phyloP scores from a whole-genome alignment of 2,797 vertebrate genomes.

The Iguana delicatissima region DNA sequence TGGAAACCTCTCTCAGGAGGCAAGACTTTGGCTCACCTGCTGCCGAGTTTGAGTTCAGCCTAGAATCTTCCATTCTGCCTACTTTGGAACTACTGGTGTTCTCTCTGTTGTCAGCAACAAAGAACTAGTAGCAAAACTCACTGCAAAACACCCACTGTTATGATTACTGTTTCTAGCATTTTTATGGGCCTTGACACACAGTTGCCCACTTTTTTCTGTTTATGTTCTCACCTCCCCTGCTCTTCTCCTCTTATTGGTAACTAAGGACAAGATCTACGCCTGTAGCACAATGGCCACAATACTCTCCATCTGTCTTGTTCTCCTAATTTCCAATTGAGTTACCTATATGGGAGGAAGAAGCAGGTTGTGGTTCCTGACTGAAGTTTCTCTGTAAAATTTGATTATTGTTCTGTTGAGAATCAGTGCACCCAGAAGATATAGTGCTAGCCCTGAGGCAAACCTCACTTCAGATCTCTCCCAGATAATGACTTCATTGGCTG shows the following conservation, averaged over 20 bases:
- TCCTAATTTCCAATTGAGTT: neutral
- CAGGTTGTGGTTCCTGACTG: neutral
- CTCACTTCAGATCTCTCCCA: neutral
- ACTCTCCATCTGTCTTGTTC: neutral
- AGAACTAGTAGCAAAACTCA: neutral
- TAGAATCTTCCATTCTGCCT: neutral
- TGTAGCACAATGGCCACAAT: neutral
- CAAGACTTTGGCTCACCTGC: neutral
- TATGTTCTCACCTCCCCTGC: neutral
- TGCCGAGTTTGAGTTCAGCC: neutral
- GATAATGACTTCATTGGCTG: neutral
- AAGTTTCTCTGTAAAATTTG: neutral
- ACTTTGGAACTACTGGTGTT: neutral
- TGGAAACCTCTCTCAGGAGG: neutral
- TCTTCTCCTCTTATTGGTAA: neutral
- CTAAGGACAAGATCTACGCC: neutral
- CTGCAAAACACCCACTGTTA: neutral
- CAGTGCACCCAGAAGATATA: neutral
- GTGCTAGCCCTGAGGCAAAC: neutral
- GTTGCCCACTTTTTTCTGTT: neutral
- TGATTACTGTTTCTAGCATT: neutral
- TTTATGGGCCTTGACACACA: neutral
- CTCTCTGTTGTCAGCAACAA: neutral
- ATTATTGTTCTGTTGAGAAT: neutral
- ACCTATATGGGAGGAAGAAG: neutral